phyloP scores from a whole-genome alignment of 1,140 invertebrate genomes.

The Cryptotermes secundus region DNA sequence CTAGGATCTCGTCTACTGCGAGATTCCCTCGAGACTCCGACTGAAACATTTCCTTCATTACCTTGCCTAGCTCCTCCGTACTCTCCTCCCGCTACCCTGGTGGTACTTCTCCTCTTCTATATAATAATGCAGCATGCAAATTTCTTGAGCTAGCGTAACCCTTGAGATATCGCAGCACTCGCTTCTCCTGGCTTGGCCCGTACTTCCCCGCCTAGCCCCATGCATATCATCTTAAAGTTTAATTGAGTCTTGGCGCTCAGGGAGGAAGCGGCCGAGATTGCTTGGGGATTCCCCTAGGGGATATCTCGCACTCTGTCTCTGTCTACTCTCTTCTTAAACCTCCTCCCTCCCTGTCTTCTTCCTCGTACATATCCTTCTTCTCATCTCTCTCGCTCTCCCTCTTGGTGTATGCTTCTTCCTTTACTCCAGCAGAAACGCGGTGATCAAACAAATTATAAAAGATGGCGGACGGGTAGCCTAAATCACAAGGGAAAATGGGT shows the following conservation, averaged over 20 bases:
- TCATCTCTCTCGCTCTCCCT: not conserved
- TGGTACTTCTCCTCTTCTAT: conserved; percentile 22
- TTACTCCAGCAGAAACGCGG: conserved; percentile 37
- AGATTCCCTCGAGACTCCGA: conserved; percentile 27
- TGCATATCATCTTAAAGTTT: conserved; percentile 71
- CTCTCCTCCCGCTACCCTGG: not conserved
- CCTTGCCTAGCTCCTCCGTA: conserved; percentile 22
- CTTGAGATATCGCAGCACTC: conserved; percentile 33
- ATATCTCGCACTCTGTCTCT: conserved; percentile 14
- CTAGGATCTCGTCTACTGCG: conserved; percentile 24
- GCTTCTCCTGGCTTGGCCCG: conserved; percentile 16
- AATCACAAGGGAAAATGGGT: conserved; percentile 28
- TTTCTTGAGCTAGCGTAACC: conserved; percentile 35
- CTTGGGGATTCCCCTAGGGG: conserved; percentile 48
- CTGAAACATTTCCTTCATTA: conserved; percentile 36
- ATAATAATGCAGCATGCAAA: conserved; percentile 37
- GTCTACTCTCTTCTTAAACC: conserved; percentile 37
- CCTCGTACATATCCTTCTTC: conserved; percentile 31
- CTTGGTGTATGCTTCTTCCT: conserved; percentile 40
- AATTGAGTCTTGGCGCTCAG: conserved; percentile 62
- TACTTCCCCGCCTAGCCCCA: conserved; percentile 37
- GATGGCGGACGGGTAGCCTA: conserved; percentile 40
- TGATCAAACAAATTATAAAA: conserved; percentile 48
- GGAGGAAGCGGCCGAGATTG: conserved; percentile 56
- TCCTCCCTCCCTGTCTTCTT: conserved; percentile 42